Percentiles rank a stretch among this genome's conserved stretches.
These are phyloP conservation scores for Arenicola marina DNA, from an alignment of 2,888 invertebrate species.

Conservation along the genomic window DNA sequence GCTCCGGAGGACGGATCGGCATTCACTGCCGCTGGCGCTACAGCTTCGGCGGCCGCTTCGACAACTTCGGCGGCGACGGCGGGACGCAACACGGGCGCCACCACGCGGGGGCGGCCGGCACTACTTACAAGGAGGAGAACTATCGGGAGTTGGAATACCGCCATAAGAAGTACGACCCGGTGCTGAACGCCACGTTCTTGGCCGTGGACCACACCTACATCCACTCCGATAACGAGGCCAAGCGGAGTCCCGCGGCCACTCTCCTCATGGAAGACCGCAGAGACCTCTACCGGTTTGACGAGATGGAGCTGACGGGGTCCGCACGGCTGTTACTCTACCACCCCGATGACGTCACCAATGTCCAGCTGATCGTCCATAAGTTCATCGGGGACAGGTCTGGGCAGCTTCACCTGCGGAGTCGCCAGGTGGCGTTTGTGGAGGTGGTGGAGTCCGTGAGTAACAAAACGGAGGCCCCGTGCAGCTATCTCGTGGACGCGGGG, in stretches of 20 bases:
- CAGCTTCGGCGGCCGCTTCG: slow-evolving; percentile 42
- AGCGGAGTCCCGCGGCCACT: slow-evolving; percentile 39
- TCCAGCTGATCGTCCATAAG: slow-evolving; percentile 35
- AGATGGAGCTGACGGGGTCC: slow-evolving; percentile 43
- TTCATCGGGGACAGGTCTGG: slow-evolving; percentile 47
- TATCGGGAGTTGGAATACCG: slow-evolving; percentile 42
- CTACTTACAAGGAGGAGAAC: slow-evolving; percentile 45
- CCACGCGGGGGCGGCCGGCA: slow-evolving; percentile 45
- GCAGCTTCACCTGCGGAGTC: slow-evolving; percentile 36
- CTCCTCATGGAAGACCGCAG: slow-evolving; percentile 37
- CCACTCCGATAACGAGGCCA: slow-evolving; percentile 38
- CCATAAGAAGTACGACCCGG: slow-evolving; percentile 41
- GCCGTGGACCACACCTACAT: slow-evolving; percentile 42
- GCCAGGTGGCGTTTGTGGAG: slow-evolving; percentile 42
- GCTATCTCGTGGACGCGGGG: slow-evolving; percentile 40
- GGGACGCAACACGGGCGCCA: slow-evolving; percentile 15
- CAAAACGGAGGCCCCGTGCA: slow-evolving; percentile 44
- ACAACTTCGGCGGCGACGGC: slow-evolving; percentile 43
- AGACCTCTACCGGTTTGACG: slow-evolving; percentile 41
- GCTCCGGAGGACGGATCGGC: slow-evolving; percentile 43
- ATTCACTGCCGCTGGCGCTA: slow-evolving; percentile 42
- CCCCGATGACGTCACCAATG: slow-evolving; percentile 26
- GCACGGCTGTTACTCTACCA: slow-evolving; percentile 39
- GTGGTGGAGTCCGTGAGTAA: slow-evolving; percentile 41
- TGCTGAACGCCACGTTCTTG: slow-evolving; percentile 41